These are phyloP conservation scores for Acanthurus tractus DNA, from an alignment of 2,797 vertebrate genomes.

Conservation along the genomic window DNA sequence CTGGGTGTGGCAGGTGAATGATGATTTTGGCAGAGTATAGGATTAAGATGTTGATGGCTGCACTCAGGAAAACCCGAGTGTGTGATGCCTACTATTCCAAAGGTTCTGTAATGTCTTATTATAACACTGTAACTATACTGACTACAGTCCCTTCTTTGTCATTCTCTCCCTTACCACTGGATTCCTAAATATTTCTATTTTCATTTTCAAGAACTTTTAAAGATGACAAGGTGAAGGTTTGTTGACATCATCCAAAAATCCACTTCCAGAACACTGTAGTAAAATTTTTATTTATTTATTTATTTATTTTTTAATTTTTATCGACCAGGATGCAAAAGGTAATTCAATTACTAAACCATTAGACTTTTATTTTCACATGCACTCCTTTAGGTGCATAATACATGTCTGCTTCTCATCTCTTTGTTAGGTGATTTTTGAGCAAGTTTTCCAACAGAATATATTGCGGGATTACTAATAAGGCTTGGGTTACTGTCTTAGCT, in stretches of 20 bases:
- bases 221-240: constrained; percentile 46
- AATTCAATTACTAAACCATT: background rate
- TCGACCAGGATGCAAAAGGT: constrained; percentile 52
- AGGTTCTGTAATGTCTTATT: constrained; percentile 31
- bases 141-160: background rate
- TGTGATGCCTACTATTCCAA: constrained; percentile 70
- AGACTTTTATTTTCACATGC: background rate
- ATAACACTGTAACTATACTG: constrained; percentile 9
- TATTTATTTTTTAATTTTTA: constrained; percentile 76
- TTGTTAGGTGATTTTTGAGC: constrained; percentile 52
- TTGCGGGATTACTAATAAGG: constrained; percentile 72
- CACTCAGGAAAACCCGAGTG: constrained; percentile 58
- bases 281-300: constrained; percentile 76
- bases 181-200: background rate
- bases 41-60: constrained; percentile 63
- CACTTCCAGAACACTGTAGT: constrained; percentile 62
- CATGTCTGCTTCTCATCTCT: background rate
- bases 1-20: constrained; percentile 72
- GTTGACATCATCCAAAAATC: constrained; percentile 67
- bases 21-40: constrained; percentile 72
- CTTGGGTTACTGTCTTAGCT: constrained; percentile 62
- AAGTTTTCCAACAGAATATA: constrained; percentile 66
- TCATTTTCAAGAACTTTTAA: constrained; percentile 61
- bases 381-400: background rate
- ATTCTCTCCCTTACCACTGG: background rate